Evolutionary conservation across 2,888 invertebrate genomes (phyloP).

Genomic region (Argyresthia goedartella): DNA sequence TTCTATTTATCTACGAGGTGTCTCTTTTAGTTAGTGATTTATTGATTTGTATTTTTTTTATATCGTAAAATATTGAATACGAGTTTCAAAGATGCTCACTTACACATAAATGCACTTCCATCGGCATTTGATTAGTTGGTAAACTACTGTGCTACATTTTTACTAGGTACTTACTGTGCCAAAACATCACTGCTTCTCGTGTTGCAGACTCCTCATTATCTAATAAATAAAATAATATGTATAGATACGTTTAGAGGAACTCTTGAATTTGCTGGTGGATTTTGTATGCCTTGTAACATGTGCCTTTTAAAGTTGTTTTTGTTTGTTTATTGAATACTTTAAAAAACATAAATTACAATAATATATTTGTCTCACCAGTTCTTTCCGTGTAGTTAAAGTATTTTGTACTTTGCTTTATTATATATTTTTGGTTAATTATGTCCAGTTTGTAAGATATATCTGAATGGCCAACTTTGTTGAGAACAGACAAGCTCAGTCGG

Average conservation of each 20-base stretch:
- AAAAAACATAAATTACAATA: background rate
- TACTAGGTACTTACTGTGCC: too few species aligned
- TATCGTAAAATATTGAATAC: background rate
- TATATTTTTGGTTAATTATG: too few species aligned
- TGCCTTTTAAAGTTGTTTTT: slow-evolving; percentile 37
- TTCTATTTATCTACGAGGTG: background rate
- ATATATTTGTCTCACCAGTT: background rate
- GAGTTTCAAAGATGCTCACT: background rate
- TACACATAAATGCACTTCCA: background rate
- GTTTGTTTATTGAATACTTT: background rate
- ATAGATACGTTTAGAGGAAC: background rate
- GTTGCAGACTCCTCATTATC: background rate
- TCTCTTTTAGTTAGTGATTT: background rate
- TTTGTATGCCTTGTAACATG: slow-evolving; percentile 39
- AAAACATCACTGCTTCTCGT: background rate
- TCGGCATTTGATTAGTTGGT: background rate
- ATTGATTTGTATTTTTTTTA: background rate
- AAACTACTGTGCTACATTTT: background rate
- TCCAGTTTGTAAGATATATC: too few species aligned
- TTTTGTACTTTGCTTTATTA: background rate
- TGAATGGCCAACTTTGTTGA: too few species aligned
- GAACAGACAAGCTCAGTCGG: too few species aligned
- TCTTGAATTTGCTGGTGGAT: slow-evolving; percentile 10
- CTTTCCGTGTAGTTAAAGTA: background rate
- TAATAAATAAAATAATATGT: background rate